These are phyloP conservation scores for Dicyrtomina minuta DNA, from an alignment of 2,888 invertebrate species.

Conservation along the genomic window DNA sequence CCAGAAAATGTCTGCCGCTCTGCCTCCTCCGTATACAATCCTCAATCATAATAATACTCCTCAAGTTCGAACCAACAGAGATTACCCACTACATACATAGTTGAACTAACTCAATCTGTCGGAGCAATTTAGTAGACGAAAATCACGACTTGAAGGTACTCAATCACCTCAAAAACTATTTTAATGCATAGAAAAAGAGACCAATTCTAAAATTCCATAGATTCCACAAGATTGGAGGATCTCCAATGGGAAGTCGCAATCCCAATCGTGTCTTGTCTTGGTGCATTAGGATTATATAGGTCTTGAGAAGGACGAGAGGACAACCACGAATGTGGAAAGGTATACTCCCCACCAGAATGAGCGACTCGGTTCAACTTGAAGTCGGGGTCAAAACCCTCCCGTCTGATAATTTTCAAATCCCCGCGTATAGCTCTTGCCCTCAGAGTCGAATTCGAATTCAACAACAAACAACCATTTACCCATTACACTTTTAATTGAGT, in stretches of 20 bases:
- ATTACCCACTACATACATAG: background rate
- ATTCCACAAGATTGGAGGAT: slow-evolving; percentile 24
- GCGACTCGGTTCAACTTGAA: too few species aligned
- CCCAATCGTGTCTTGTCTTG: background rate
- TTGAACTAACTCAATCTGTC: slow-evolving; percentile 1
- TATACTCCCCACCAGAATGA: too few species aligned
- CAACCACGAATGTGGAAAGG: too few species aligned
- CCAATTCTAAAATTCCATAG: slow-evolving; percentile 5
- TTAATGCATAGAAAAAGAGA: slow-evolving; percentile 7
- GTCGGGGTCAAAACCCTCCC: slow-evolving; percentile 4
- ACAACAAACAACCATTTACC: slow-evolving; percentile 28
- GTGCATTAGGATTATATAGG: background rate
- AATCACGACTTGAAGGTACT: slow-evolving; percentile 29
- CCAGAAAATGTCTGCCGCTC: too few species aligned
- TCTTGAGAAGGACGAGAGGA: background rate
- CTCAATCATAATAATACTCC: background rate
- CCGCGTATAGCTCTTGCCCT: slow-evolving; percentile 25
- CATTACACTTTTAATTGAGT: slow-evolving; percentile 52
- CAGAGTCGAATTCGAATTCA: slow-evolving; percentile 12
- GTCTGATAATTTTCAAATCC: slow-evolving; percentile 31
- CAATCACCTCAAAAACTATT: slow-evolving; percentile 21
- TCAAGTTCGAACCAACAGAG: background rate
- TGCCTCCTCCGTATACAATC: background rate
- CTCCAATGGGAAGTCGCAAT: slow-evolving; percentile 3
- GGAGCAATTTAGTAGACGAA: slow-evolving; percentile 11